Conservation (phyloP, 2,113 vertebrate genomes). For the Aldabrachelys gigantea region DNA sequence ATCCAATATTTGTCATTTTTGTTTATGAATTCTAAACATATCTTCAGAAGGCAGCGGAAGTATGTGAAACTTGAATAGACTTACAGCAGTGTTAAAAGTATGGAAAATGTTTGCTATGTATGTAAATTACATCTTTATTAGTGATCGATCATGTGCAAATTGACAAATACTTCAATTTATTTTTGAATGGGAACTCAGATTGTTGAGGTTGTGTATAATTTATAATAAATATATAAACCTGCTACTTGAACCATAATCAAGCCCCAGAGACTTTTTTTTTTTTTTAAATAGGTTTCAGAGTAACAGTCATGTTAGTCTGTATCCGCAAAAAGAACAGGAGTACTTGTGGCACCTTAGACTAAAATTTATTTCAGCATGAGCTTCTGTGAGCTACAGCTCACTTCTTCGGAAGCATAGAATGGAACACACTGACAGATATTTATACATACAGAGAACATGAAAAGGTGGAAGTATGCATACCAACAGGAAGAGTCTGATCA, state of each 20-base stretch:
- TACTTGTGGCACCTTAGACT: no score
- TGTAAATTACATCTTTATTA: slow-evolving; percentile 67
- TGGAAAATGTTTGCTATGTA: slow-evolving; percentile 65
- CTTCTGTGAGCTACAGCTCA: no score
- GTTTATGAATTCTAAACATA: slow-evolving; percentile 31
- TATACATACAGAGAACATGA: no score
- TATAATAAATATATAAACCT: slow-evolving; percentile 72
- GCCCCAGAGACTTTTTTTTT: slow-evolving; percentile 53
- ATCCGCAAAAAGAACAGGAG: no score
- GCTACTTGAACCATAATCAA: slow-evolving; percentile 63
- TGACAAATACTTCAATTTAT: slow-evolving; percentile 65
- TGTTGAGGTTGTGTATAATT: slow-evolving; percentile 71
- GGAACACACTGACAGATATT: no score
- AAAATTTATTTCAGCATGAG: no score
- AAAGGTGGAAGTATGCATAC: no score
- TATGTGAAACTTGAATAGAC: slow-evolving; percentile 16
- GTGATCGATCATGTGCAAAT: slow-evolving; percentile 65
- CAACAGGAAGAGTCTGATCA: no score
- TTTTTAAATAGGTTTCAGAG: slow-evolving; percentile 1
- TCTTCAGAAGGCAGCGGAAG: background rate
- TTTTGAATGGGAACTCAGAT: slow-evolving; percentile 72
- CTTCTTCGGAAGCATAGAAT: no score
- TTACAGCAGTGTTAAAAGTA: slow-evolving; percentile 54
- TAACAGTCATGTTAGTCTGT: no score
- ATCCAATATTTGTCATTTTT: slow-evolving; percentile 26